Conservation (phyloP, 1,140 invertebrate genomes). For the Camponotus vicinus region DNA sequence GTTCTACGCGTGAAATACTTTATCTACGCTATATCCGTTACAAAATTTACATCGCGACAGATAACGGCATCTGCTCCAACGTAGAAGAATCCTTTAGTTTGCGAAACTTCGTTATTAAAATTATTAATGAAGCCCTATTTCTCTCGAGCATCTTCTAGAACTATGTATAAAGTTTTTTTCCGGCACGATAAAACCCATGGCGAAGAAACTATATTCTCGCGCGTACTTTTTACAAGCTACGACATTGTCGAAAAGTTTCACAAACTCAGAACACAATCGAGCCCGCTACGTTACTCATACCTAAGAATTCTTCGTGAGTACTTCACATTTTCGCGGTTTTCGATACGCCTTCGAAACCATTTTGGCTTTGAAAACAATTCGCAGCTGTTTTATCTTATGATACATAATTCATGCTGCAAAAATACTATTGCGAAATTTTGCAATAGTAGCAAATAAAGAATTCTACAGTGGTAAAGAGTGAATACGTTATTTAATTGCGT, state of each 20-base stretch:
- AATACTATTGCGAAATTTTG: no score
- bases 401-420: no score
- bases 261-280: neutral
- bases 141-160: neutral
- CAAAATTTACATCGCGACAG: slow-evolving; percentile 35
- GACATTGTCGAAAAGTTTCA: slow-evolving; percentile 9
- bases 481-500: neutral
- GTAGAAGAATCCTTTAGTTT: slow-evolving; percentile 10
- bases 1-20: slow-evolving; percentile 28
- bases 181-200: slow-evolving; percentile 8
- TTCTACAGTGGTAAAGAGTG: neutral
- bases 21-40: slow-evolving; percentile 12
- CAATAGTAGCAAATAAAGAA: no score
- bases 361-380: neutral
- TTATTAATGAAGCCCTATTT: slow-evolving; percentile 34
- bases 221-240: slow-evolving; percentile 13
- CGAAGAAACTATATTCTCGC: neutral
- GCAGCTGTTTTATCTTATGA: neutral
- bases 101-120: slow-evolving; percentile 46
- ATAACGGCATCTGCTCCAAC: slow-evolving; percentile 25
- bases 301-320: neutral
- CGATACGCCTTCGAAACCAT: neutral
- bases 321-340: neutral
- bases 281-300: neutral
- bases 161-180: slow-evolving; percentile 37